A percentile compares a stretch with the other conserved stretches of the same genome.
These are phyloP conservation scores for Orchesellides sinensis DNA, from an alignment of 2,888 invertebrate genomes.

Conservation along the genomic window DNA sequence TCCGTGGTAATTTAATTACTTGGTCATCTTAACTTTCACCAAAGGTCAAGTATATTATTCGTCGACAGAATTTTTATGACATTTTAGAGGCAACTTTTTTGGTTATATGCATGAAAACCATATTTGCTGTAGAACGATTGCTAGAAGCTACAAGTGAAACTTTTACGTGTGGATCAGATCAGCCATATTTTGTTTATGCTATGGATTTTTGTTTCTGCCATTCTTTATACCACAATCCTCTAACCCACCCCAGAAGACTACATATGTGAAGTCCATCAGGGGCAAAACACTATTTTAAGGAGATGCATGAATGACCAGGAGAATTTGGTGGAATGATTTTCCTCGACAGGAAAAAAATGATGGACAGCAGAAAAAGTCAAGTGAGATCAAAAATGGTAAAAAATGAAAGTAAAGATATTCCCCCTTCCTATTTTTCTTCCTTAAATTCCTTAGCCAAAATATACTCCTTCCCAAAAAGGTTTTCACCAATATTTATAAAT, in stretches of 20 bases:
- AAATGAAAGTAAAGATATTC: too few relatives aligned
- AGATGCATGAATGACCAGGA: slow-evolving; percentile 35
- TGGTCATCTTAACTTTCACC: slow-evolving; percentile 41
- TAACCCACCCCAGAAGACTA: too few relatives aligned
- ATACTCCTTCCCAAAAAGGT: too few relatives aligned
- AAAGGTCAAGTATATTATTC: slow-evolving; percentile 15
- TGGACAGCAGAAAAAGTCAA: slow-evolving; percentile 23
- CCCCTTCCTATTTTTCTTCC: too few relatives aligned
- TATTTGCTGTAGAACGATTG: not conserved
- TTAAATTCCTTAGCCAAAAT: too few relatives aligned
- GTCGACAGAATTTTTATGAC: slow-evolving; percentile 48
- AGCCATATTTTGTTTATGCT: too few relatives aligned
- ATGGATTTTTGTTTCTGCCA: too few relatives aligned
- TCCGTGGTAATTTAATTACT: slow-evolving; percentile 56
- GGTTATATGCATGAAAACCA: not conserved
- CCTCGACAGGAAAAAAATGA: slow-evolving; percentile 29
- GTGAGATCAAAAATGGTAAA: slow-evolving; percentile 18
- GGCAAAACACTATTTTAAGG: slow-evolving; percentile 24
- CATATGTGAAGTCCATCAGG: slow-evolving; percentile 37
- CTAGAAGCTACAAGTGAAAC: slow-evolving; percentile 35
- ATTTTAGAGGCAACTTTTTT: slow-evolving; percentile 17
- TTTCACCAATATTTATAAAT: too few relatives aligned
- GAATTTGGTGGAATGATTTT: slow-evolving; percentile 33
- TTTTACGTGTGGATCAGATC: too few relatives aligned
- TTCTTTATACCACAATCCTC: too few relatives aligned